Evolutionary conservation across 2,113 vertebrate genomes (phyloP), one percentile per base, ranked within the genome.

Genomic region (Pterophyllum scalare): DNA sequence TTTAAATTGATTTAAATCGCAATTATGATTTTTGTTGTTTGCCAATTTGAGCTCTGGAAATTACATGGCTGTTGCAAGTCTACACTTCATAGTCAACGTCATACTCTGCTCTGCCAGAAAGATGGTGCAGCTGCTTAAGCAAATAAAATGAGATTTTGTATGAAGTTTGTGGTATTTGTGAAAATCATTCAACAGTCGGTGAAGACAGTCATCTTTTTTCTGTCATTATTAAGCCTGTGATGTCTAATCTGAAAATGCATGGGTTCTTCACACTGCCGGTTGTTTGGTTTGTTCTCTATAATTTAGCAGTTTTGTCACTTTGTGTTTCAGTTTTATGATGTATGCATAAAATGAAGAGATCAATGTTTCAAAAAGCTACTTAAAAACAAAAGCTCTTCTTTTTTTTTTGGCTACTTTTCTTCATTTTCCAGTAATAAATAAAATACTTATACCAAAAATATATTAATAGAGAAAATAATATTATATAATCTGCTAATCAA

Each of bases 21-120:
- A 75, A 59, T 62, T 72, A 1, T 79, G 43, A 82, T 61, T 52
- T 31, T 59, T 84, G 58, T 91, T 84, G 52, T 91, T 89, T 88
- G 78, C 74, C 74, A 43, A 11, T 60, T 67, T 59, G 20, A 78
- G 75, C 60, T 67, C 60, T 85, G 40, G 15, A 43, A 77, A 22
- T 52, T 72, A 20, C 33, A 75, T n/a, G 26, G 70, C 12, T 75
- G 65, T 40, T 57, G 59, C 28, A 67, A 59, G 59, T 61, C 14
- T 13, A 13, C 61, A 35, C 62, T 80, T 80, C n/a, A 81, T 65
- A 82, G 72, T 80, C 70, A 61, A 75, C 28, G 28, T 5, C 26
- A 60, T 22, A 8, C 38, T 62, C 70, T 38, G 26, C 5, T 61
- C 31, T 46, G 38, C 43, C 59, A 46, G 7, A 67, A 80, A 81